Percentiles rank a stretch among this genome's conserved stretches.
Conservation (phyloP, 2,888 invertebrate species). For the Malacosoma neustria region DNA sequence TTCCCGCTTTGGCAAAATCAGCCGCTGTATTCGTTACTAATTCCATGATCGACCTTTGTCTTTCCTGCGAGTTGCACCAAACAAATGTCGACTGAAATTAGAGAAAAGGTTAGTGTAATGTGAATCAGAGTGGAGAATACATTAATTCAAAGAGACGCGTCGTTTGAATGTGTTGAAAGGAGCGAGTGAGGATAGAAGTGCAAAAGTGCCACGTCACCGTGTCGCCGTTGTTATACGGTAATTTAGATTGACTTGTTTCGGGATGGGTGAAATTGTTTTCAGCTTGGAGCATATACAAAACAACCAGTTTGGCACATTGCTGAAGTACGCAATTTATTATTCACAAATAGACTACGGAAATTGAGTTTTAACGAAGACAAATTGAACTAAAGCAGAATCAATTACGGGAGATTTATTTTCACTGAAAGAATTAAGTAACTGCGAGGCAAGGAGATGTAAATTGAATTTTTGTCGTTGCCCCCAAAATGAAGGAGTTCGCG, state of each 20-base stretch:
- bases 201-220: conserved; percentile 4
- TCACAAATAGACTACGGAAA: conserved; percentile 69
- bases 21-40: neutral
- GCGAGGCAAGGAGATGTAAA: conserved; percentile 60
- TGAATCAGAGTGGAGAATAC: conserved; percentile 1
- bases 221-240: conserved; percentile 23
- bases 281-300: conserved; percentile 34
- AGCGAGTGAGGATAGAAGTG: conserved; percentile 2
- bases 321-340: conserved; percentile 66
- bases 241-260: conserved; percentile 61
- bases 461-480: conserved; percentile 60
- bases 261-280: conserved; percentile 42
- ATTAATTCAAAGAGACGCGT: conserved; percentile 5
- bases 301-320: conserved; percentile 44
- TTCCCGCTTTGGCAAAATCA: too few species aligned
- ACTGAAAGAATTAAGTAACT: conserved; percentile 64
- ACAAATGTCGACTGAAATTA: conserved; percentile 8
- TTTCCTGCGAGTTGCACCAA: neutral
- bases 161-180: conserved; percentile 3
- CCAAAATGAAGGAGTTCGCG: conserved; percentile 34
- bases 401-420: conserved; percentile 70
- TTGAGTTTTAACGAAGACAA: conserved; percentile 73
- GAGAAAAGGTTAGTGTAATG: neutral
- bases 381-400: conserved; percentile 71
- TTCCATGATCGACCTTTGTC: too few species aligned